Evolutionary conservation across 2,888 invertebrate species (phyloP).

Genomic region (Smittia aterrima): DNA sequence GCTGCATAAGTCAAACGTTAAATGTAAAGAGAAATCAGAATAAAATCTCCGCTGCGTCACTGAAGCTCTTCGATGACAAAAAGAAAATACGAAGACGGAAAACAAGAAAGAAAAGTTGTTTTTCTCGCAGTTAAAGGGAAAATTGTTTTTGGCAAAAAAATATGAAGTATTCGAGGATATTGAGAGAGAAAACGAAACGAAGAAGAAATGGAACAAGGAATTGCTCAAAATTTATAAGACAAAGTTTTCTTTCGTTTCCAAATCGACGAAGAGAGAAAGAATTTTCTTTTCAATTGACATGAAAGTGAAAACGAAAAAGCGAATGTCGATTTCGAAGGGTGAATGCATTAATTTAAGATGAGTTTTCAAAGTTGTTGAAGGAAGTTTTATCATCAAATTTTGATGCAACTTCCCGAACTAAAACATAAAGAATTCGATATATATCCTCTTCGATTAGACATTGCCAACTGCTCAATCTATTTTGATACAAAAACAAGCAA

Average conservation of each 20-base stretch:
- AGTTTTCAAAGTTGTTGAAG: neutral
- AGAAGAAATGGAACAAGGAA: slow-evolving; percentile 23
- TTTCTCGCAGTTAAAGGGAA: slow-evolving; percentile 25
- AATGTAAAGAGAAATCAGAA: neutral
- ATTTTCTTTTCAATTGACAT: slow-evolving; percentile 21
- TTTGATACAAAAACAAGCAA: too few relatives aligned
- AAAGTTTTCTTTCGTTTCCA: slow-evolving; percentile 22
- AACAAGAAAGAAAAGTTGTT: slow-evolving; percentile 28
- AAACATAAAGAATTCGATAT: too few relatives aligned
- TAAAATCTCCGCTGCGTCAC: neutral
- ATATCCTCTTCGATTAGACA: too few relatives aligned
- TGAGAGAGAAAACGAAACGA: neutral
- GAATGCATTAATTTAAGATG: neutral
- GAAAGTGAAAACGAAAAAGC: neutral
- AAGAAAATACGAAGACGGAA: neutral
- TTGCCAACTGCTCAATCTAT: too few relatives aligned
- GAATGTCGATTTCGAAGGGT: neutral
- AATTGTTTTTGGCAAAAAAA: slow-evolving; percentile 35
- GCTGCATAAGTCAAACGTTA: neutral
- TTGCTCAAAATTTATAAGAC: slow-evolving; percentile 27
- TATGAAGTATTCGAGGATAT: neutral
- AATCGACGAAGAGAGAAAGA: neutral
- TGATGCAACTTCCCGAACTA: too few relatives aligned
- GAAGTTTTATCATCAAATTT: too few relatives aligned
- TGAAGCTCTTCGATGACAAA: slow-evolving; percentile 12